Base-by-base conservation (phyloP, 2,888 invertebrate species). In the Eilema griseolum region DNA sequence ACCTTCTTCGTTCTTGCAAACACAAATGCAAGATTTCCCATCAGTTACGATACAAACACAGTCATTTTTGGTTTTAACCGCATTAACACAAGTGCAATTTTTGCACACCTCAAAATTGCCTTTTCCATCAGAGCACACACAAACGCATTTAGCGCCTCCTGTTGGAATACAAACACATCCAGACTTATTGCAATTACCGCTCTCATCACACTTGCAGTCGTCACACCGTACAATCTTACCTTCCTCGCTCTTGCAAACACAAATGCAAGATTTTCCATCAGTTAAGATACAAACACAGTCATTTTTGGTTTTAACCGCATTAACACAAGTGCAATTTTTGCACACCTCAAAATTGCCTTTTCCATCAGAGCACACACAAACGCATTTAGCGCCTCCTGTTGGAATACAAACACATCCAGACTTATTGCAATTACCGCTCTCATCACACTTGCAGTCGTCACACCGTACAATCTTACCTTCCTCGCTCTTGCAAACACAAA, bases 341-440 rank as follows among this genome's bases (percentile, higher is more conserved):
- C 66, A 66, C 89, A 61, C 81, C 82, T 31, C 11, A 3, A 76
- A 41, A 7, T 67, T 69, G 0, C 82, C 84, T 16, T 78, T 68
- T 5, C 66, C 69, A 74, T 85, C 78, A 31, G 73, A 41, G 64
- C 81, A 83, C 0, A 84, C 70, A 61, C 86, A 85, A 46, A 85
- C 71, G 74, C 83, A 85, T 59, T 77, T 63, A 41, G 82, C 83
- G 0, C 83, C 86, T 1, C 69, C 71, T 63, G 83, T 81, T 1
- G 77, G 72, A 20, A 90, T 77, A 41, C 88, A 89, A 26, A 82
- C 69, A 70, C 90, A 90, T 72, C n/a, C n/a, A n/a, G n/a, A n/a
- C n/a, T n/a, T n/a, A n/a, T n/a, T n/a, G n/a, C n/a, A n/a, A n/a
- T n/a, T n/a, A n/a, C n/a, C n/a, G n/a, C n/a, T n/a, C n/a, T n/a